Evolutionary conservation across 2,797 vertebrate genomes (phyloP).

Genomic region (Glossophaga mutica): DNA sequence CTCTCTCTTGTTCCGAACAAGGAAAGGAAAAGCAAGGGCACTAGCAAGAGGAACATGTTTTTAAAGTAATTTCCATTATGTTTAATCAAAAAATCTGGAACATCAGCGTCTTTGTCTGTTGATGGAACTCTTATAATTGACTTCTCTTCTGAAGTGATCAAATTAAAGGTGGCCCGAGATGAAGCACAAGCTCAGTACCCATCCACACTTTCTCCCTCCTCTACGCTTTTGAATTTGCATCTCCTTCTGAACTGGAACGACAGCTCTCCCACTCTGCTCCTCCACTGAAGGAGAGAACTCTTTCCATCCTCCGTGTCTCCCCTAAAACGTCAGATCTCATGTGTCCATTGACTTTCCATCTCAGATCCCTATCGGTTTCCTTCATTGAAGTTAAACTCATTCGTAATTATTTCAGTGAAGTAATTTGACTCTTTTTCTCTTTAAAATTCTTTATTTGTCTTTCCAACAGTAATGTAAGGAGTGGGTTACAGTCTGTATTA

Average conservation of each 20-base stretch:
- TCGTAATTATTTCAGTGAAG: neutral
- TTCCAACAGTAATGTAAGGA: neutral
- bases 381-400: neutral
- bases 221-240: neutral
- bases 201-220: neutral
- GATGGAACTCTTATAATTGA: slow-evolving; percentile 41
- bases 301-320: neutral
- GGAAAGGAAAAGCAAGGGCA: slow-evolving; percentile 54
- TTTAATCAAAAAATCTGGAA: slow-evolving; percentile 45
- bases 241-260: neutral
- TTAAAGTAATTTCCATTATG: neutral
- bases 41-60: slow-evolving; percentile 53
- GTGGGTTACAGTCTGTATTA: neutral
- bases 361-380: neutral
- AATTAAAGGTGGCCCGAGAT: neutral
- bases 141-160: slow-evolving; percentile 54
- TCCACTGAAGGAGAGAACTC: neutral
- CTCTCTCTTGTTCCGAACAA: slow-evolving; percentile 47
- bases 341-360: neutral
- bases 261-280: neutral
- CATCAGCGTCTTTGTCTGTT: neutral
- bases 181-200: neutral
- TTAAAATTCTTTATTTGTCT: neutral
- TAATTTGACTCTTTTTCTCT: neutral
- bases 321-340: neutral